Conservation (phyloP, 2,888 invertebrate species). For the Yponomeuta plumbellus region DNA sequence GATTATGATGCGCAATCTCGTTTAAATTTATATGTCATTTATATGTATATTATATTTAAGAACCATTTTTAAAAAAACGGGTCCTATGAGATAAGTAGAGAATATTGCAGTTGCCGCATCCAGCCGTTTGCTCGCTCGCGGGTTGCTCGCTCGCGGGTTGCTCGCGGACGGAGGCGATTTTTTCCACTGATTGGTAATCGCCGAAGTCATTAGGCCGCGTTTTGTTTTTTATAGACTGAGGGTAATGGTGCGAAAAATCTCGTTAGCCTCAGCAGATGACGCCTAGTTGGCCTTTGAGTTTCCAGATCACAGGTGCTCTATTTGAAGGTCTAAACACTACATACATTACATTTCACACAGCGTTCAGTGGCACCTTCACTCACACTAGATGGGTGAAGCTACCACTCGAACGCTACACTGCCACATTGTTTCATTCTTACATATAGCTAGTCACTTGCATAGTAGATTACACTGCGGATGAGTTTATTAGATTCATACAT, state of each 20-base stretch:
- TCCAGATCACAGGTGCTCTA: conserved; percentile 17
- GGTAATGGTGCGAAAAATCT: conserved; percentile 61
- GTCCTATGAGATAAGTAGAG: neutral
- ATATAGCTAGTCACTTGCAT: no score
- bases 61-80: neutral
- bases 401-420: no score
- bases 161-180: conserved; percentile 32
- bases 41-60: no score
- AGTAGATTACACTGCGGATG: neutral
- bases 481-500: neutral
- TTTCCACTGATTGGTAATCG: conserved; percentile 62
- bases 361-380: no score
- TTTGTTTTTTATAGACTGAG: conserved; percentile 54
- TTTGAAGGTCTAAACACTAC: conserved; percentile 11
- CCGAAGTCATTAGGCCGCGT: conserved; percentile 57
- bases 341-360: neutral
- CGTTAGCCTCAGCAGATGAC: conserved; percentile 38
- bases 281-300: conserved; percentile 17
- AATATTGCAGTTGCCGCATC: neutral
- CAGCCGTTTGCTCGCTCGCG: neutral
- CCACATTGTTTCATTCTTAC: no score
- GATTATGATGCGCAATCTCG: no score
- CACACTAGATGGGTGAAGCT: no score
- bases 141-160: conserved; percentile 4
- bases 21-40: no score